A percentile compares a stretch with the other conserved stretches of the same genome.
Conservation (phyloP, 2,888 invertebrate genomes). For the Drosophila gaucha region DNA sequence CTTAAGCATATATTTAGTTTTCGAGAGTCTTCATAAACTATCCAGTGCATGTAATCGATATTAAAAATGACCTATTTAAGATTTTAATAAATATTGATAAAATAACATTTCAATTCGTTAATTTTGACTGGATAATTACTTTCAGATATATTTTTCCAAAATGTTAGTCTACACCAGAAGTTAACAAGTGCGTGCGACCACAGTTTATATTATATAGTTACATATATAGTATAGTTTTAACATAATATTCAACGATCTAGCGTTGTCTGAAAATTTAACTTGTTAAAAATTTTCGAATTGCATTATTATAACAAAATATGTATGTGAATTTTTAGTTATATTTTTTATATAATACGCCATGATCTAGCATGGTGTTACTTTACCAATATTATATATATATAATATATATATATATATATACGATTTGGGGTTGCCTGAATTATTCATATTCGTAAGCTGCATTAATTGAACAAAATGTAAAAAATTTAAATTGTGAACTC, state of each 20-base stretch:
- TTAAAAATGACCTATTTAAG: too few species aligned
- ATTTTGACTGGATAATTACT: too few species aligned
- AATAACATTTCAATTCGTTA: too few species aligned
- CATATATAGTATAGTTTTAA: not conserved
- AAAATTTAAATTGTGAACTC: not conserved
- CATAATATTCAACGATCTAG: not conserved
- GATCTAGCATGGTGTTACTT: not conserved
- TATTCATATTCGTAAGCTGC: not conserved
- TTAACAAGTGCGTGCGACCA: too few species aligned
- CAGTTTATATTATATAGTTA: too few species aligned
- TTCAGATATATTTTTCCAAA: too few species aligned
- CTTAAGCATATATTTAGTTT: too few species aligned
- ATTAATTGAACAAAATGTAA: slow-evolving; percentile 24
- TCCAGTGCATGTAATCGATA: too few species aligned
- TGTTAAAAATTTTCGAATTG: not conserved
- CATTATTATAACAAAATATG: slow-evolving; percentile 8
- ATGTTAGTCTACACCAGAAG: too few species aligned
- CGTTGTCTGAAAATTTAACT: not conserved
- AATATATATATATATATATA: slow-evolving; percentile 1
- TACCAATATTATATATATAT: not conserved
- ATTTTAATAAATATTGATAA: too few species aligned
- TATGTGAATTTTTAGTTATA: not conserved
- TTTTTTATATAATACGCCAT: slow-evolving; percentile 6
- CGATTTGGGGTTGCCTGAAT: slow-evolving; percentile 7
- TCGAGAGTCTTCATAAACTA: too few species aligned